Evolutionary conservation across 35 echinoderm and acorn worm species (phyloP).

Genomic region (Antedon bifida): DNA sequence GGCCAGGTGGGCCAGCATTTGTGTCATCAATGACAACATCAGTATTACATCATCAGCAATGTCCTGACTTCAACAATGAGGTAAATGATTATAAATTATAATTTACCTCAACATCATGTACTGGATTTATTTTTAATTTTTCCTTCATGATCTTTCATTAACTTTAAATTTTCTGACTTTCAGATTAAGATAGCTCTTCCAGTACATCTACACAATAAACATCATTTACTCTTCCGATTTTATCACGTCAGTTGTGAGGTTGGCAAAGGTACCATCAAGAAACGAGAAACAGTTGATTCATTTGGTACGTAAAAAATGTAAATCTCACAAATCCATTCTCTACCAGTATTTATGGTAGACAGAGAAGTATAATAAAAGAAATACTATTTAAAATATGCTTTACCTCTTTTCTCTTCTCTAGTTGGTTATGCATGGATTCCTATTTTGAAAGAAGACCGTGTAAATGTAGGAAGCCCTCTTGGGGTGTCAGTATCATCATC

Average conservation of each 20-base stretch:
- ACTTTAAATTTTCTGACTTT: constrained; percentile 10
- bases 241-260: constrained; percentile 96
- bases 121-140: background rate
- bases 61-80: constrained; percentile 95
- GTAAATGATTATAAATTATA: constrained; percentile 12
- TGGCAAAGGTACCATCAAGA: constrained; percentile 92
- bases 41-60: constrained; percentile 74
- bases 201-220: constrained; percentile 63
- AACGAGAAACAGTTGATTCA: constrained; percentile 79
- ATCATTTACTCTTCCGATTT: constrained; percentile 91
- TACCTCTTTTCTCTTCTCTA: constrained; percentile 3
- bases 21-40: constrained; percentile 41
- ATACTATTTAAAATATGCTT: no score
- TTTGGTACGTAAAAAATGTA: constrained; percentile 45
- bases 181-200: constrained; percentile 88
- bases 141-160: background rate
- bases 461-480: constrained; percentile 43
- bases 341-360: no score
- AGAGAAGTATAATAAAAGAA: no score
- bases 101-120: background rate
- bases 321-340: background rate
- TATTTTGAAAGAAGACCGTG: constrained; percentile 34
- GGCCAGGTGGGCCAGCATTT: constrained; percentile 51
- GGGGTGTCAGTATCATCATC: constrained; percentile 20
- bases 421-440: constrained; percentile 96